Evolutionary conservation across 2,113 vertebrate species (phyloP), one percentile per base, ranked within the genome.

Genomic region (Pseudopipra pipra): DNA sequence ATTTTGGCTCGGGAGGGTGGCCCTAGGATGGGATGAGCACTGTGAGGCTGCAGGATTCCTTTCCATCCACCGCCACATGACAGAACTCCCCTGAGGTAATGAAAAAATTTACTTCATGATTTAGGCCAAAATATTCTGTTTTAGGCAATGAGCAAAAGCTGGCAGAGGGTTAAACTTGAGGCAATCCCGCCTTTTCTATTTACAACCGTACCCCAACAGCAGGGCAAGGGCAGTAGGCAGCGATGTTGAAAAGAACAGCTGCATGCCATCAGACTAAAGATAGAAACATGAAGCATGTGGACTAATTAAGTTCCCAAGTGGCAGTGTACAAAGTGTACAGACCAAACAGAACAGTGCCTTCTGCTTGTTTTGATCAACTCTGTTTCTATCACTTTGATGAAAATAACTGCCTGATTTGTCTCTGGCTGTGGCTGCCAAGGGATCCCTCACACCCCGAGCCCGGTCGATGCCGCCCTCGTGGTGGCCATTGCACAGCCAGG

Each of bases 241-340:
- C 0, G 22, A 56, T 87, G 94, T 46, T 71, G 73, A 19, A 66
- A 61, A 35, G 89, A 96, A 56, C 85, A 95, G 94, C 94, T 95
- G 93, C 77, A 70, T 87, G 70, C 94, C 95, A 80, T 95, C 89
- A 74, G 87, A 72, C 72, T 92, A 84, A 93, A 91, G 94, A 96
- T 81, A 96, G 93, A 92, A 94, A 79, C 91, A 39, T 14, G 77
- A 87, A 47, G 87, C 94, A 91, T 24, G 79, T 24, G 1, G 30
- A 3, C 87, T 96, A 95, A 96, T 96, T 87, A 79, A 67, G 93
- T 85, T 96, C 96, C 93, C 93, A 82, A 95, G 92, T 74, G 94
- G 83, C 94, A 79, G 83, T 0, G 44, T 78, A 93, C 91, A 91
- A 19, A 94, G 81, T 79, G 92, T 93, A 72, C 95, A 63, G 92